phyloP scores from a whole-genome alignment of 2,888 invertebrate genomes.

The Cordilura impudica region DNA sequence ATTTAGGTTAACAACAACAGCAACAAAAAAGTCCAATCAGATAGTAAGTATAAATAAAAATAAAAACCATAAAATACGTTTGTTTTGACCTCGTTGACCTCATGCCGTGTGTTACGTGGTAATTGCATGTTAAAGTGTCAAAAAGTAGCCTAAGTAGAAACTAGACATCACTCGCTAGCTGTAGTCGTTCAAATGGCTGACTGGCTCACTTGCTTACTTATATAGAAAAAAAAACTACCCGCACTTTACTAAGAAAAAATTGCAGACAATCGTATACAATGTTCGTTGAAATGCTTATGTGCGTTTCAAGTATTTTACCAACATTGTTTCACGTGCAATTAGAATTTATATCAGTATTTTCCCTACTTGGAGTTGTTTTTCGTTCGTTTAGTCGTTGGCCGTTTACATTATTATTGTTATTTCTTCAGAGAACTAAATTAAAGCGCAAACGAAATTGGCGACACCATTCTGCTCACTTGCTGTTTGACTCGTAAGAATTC shows the following conservation, averaged over 20 bases:
- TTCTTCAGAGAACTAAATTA: slow-evolving; percentile 28
- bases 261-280: slow-evolving; percentile 8
- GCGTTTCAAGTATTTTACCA: slow-evolving; percentile 33
- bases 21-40: slow-evolving; percentile 22
- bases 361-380: not conserved
- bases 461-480: slow-evolving; percentile 71
- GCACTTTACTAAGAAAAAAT: slow-evolving; percentile 33
- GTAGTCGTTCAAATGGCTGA: slow-evolving; percentile 22
- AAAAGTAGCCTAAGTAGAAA: slow-evolving; percentile 54
- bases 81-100: slow-evolving; percentile 64
- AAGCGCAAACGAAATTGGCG: slow-evolving; percentile 67
- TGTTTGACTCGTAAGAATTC: slow-evolving; percentile 52
- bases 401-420: slow-evolving; percentile 20
- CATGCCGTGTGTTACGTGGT: slow-evolving; percentile 63
- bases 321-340: slow-evolving; percentile 41
- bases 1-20: slow-evolving; percentile 1
- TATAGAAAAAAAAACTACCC: slow-evolving; percentile 43
- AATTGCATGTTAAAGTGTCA: slow-evolving; percentile 64
- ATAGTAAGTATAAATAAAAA: not conserved
- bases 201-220: slow-evolving; percentile 13
- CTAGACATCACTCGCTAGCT: slow-evolving; percentile 10
- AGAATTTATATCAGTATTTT: slow-evolving; percentile 19
- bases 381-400: not conserved
- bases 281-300: slow-evolving; percentile 23
- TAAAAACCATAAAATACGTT: not conserved